phyloP scores from a whole-genome alignment of 2,113 vertebrate genomes.

The Dasypus novemcinctus region DNA sequence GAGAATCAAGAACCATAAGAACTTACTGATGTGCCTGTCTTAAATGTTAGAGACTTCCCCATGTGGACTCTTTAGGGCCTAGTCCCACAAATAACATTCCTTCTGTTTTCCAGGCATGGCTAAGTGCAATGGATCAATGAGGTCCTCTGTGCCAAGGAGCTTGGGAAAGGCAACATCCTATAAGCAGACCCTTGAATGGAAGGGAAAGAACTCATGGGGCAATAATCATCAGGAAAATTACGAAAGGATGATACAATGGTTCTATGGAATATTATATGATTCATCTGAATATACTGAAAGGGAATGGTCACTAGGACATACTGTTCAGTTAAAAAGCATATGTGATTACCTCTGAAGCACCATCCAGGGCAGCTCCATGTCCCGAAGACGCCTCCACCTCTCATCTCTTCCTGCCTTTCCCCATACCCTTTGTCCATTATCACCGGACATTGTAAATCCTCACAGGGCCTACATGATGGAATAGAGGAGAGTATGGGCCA shows the following conservation, averaged over 20 bases:
- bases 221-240: background rate
- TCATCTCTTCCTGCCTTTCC: no score
- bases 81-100: background rate
- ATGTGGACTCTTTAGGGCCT: background rate
- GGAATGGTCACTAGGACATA: background rate
- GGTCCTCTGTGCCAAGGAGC: background rate
- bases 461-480: no score
- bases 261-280: background rate
- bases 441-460: no score
- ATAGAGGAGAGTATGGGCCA: no score
- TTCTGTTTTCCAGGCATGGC: background rate
- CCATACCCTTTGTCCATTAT: no score
- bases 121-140: background rate
- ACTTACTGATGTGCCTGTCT: background rate
- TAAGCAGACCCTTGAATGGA: background rate
- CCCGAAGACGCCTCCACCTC: no score
- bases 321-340: background rate
- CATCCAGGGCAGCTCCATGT: no score
- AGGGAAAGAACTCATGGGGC: background rate
- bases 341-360: no score
- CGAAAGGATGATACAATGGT: background rate
- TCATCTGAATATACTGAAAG: background rate
- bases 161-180: rapidly evolving
- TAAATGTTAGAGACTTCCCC: background rate
- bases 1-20: background rate